Evolutionary conservation across 2,888 invertebrate species (phyloP).

Genomic region (Drosophila atripex): DNA sequence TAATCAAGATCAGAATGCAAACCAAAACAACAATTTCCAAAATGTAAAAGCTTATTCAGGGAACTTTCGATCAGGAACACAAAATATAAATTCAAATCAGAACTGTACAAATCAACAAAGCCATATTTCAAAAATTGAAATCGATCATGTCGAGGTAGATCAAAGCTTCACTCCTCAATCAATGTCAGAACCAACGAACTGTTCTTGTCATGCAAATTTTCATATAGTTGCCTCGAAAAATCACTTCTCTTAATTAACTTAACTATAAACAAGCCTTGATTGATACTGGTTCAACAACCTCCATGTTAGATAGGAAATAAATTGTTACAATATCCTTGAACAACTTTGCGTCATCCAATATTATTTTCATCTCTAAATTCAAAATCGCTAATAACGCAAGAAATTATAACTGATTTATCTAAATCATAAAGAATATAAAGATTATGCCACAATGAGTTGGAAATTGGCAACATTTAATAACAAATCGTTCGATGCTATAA

Average conservation of each 20-base stretch:
- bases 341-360: conserved; percentile 22
- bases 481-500: background rate
- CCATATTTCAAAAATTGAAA: conserved; percentile 25
- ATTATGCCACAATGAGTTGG: conserved; percentile 26
- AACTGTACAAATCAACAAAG: conserved; percentile 2
- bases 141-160: conserved; percentile 36
- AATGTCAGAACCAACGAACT: conserved; percentile 25
- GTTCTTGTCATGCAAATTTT: conserved; percentile 49
- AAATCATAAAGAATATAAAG: conserved; percentile 49
- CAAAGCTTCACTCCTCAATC: conserved; percentile 15
- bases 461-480: background rate
- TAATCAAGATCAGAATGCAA: conserved; percentile 25
- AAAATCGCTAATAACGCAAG: conserved; percentile 29
- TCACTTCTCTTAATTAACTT: conserved; percentile 40
- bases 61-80: conserved; percentile 34
- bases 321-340: conserved; percentile 21
- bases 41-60: conserved; percentile 33
- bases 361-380: conserved; percentile 44
- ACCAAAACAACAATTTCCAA: conserved; percentile 26
- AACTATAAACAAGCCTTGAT: conserved; percentile 26
- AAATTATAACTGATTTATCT: conserved; percentile 44
- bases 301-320: conserved; percentile 28
- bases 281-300: conserved; percentile 46
- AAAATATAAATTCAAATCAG: conserved; percentile 22
- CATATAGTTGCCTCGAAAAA: conserved; percentile 41